Percentiles rank a stretch among this genome's conserved stretches.
These are phyloP conservation scores for Lasioglossum calceatum DNA, from an alignment of 2,888 invertebrate species.

Conservation along the genomic window DNA sequence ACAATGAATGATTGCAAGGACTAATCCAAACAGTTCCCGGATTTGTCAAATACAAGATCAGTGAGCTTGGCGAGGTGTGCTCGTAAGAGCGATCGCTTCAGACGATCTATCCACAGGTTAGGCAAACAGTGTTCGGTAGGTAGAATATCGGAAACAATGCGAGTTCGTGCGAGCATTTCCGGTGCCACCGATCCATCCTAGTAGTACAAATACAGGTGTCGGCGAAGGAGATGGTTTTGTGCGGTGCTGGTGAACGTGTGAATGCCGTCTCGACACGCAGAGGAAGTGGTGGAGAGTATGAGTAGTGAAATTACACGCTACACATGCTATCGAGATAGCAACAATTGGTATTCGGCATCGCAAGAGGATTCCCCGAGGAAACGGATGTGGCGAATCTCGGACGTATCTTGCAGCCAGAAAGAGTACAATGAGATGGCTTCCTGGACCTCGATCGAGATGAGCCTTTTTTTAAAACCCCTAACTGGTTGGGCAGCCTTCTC, in stretches of 20 bases:
- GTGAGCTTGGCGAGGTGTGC: slow-evolving; percentile 1
- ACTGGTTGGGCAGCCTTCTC: slow-evolving; percentile 2
- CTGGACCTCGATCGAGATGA: neutral
- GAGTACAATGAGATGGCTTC: neutral
- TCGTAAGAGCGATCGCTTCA: neutral
- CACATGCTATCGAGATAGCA: neutral
- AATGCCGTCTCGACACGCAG: neutral
- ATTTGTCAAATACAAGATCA: neutral
- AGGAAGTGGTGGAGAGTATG: slow-evolving; percentile 28
- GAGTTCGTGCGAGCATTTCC: slow-evolving; percentile 9
- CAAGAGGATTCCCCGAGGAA: neutral
- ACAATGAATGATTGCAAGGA: neutral
- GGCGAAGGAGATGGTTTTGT: neutral
- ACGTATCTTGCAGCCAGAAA: neutral
- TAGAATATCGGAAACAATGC: slow-evolving; percentile 8
- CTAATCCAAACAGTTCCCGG: neutral
- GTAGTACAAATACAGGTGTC: slow-evolving; percentile 40
- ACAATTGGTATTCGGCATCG: neutral
- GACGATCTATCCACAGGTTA: neutral
- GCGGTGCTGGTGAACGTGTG: slow-evolving; percentile 23
- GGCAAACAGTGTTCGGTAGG: neutral
- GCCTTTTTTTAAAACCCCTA: neutral
- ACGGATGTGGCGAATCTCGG: slow-evolving; percentile 16
- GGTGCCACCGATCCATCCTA: neutral
- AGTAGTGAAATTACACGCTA: neutral